Conservation (phyloP, 2,888 invertebrate genomes). For the Tinea trinotella region DNA sequence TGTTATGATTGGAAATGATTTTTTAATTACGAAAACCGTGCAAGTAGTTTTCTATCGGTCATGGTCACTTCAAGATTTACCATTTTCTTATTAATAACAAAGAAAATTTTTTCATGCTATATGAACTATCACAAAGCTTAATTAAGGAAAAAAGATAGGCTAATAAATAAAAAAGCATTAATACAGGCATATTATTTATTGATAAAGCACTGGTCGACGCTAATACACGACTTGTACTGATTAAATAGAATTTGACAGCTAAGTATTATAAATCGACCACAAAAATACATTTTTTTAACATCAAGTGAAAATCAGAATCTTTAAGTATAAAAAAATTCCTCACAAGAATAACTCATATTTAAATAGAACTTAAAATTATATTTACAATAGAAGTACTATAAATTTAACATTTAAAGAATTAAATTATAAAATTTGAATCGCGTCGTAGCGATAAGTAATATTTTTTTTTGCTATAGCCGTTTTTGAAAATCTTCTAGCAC, state of each 20-base stretch:
- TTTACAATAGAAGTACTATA: conserved; percentile 61
- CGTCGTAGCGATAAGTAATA: too few relatives aligned
- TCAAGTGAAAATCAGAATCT: background rate
- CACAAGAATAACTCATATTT: conserved; percentile 27
- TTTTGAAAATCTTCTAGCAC: too few relatives aligned
- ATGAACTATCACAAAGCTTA: too few relatives aligned
- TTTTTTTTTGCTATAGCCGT: too few relatives aligned
- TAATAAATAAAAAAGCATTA: background rate
- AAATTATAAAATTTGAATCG: conserved; percentile 25
- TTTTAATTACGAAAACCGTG: conserved; percentile 41
- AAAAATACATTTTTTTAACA: conserved; percentile 14
- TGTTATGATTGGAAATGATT: conserved; percentile 66
- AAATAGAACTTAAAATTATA: conserved; percentile 62
- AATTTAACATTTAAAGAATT: conserved; percentile 31
- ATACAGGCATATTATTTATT: conserved; percentile 17
- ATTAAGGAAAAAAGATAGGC: background rate
- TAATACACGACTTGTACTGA: conserved; percentile 15
- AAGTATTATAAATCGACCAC: conserved; percentile 3
- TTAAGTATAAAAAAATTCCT: conserved; percentile 1
- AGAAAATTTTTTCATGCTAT: too few relatives aligned
- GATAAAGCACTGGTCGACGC: conserved; percentile 17
- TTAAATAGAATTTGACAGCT: conserved; percentile 5
- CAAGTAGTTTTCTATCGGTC: conserved; percentile 28
- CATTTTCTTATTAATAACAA: background rate
- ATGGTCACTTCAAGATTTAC: conserved; percentile 31